These are phyloP conservation scores for Athalia rosae DNA, from an alignment of 2,888 invertebrate genomes.

Conservation along the genomic window DNA sequence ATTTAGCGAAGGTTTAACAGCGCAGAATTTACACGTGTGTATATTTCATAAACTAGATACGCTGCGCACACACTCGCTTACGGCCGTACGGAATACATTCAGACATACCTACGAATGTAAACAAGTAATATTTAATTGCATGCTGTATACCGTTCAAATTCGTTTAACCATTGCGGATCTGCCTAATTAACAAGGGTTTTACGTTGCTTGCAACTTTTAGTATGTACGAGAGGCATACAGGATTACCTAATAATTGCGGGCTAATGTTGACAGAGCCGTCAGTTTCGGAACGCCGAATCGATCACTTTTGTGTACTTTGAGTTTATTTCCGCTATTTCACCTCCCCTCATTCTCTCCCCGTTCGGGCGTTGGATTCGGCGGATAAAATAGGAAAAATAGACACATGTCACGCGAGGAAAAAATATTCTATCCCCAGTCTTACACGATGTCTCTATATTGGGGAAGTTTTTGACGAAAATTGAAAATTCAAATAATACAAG, in stretches of 20 bases:
- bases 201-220: conserved; percentile 34
- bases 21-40: too few species aligned
- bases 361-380: background rate
- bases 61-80: background rate
- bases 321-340: conserved; percentile 9
- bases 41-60: too few species aligned
- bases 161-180: conserved; percentile 37
- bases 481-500: too few species aligned
- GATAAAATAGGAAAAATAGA: too few species aligned
- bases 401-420: too few species aligned
- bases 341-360: background rate
- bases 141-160: conserved; percentile 26
- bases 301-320: conserved; percentile 34
- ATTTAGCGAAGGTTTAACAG: too few species aligned
- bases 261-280: conserved; percentile 30
- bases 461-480: too few species aligned
- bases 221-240: conserved; percentile 16
- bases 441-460: too few species aligned
- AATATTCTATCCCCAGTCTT: too few species aligned
- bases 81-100: background rate
- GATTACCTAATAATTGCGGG: conserved; percentile 34
- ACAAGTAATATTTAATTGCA: conserved; percentile 25
- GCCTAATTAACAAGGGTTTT: conserved; percentile 39
- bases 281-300: conserved; percentile 16
- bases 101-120: background rate